Percentiles rank a stretch among this genome's conserved stretches.
phyloP scores from a whole-genome alignment of 1,140 invertebrate genomes.

The Mizuhopecten yessoensis region DNA sequence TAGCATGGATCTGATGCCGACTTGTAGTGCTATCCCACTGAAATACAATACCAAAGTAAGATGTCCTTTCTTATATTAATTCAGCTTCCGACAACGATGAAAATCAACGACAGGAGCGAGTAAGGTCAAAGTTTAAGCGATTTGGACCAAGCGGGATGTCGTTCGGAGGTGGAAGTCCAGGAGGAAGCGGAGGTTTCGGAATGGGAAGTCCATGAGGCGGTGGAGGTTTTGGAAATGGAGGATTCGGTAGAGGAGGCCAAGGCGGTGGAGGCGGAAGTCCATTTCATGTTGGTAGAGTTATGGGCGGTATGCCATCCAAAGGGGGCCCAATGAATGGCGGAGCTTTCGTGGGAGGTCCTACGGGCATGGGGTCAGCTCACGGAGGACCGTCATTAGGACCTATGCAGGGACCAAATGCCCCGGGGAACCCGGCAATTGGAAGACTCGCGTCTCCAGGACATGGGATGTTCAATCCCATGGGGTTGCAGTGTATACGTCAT shows the following conservation, averaged over 20 bases:
- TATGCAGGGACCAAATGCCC: constrained; percentile 46
- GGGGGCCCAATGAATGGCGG: neutral
- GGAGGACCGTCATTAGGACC: neutral
- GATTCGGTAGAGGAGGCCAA: neutral
- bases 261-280: constrained; percentile 20
- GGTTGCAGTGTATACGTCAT: constrained; percentile 51
- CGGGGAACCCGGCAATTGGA: constrained; percentile 51
- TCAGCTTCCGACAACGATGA: neutral
- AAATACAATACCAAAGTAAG: too few relatives aligned
- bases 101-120: neutral
- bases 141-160: neutral
- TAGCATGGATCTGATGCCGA: too few relatives aligned
- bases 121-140: neutral
- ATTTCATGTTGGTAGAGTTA: neutral
- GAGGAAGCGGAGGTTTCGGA: neutral
- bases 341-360: neutral
- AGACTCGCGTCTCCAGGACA: constrained; percentile 49
- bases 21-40: too few relatives aligned
- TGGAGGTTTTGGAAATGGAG: neutral
- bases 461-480: constrained; percentile 44
- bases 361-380: neutral
- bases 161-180: neutral
- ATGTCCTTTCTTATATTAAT: too few relatives aligned
- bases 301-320: neutral
- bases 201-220: too few relatives aligned